phyloP scores from a whole-genome alignment of 1,140 invertebrate genomes.

The Elymnias hypermnestra region DNA sequence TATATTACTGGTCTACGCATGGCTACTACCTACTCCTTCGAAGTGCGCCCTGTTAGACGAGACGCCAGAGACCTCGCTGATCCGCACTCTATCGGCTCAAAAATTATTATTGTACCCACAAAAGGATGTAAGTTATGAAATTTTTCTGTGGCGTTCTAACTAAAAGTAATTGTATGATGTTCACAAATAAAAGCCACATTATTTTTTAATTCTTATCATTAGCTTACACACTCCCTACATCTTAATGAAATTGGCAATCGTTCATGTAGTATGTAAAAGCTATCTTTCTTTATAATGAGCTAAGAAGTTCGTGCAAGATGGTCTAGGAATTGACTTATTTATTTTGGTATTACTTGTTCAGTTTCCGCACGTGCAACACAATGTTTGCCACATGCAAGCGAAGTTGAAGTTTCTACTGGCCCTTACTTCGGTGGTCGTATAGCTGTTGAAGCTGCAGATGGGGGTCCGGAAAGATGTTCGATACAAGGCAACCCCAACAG shows the following conservation, averaged over 20 bases:
- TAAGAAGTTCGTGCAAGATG: no score
- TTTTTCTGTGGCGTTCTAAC: no score
- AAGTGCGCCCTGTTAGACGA: slow-evolving; percentile 77
- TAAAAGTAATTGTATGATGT: no score
- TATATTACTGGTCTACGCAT: slow-evolving; percentile 81
- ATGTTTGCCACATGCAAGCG: slow-evolving; percentile 84
- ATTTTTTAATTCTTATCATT: no score
- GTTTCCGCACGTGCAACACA: slow-evolving; percentile 86
- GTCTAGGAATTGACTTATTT: background rate
- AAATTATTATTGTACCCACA: slow-evolving; percentile 82
- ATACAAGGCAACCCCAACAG: slow-evolving; percentile 80
- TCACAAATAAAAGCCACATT: no score
- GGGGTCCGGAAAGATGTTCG: slow-evolving; percentile 77
- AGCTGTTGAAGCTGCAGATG: slow-evolving; percentile 81
- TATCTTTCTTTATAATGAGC: no score
- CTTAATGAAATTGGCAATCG: no score
- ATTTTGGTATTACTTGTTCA: no score
- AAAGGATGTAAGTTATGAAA: slow-evolving; percentile 87
- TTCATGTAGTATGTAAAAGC: no score
- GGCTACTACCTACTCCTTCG: slow-evolving; percentile 87
- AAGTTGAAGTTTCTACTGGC: slow-evolving; percentile 87
- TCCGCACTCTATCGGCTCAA: slow-evolving; percentile 61
- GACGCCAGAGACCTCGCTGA: slow-evolving; percentile 62
- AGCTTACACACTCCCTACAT: no score
- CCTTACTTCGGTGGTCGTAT: slow-evolving; percentile 86